phyloP scores from a whole-genome alignment of 2,888 invertebrate species.

The Lysandra coridon region DNA sequence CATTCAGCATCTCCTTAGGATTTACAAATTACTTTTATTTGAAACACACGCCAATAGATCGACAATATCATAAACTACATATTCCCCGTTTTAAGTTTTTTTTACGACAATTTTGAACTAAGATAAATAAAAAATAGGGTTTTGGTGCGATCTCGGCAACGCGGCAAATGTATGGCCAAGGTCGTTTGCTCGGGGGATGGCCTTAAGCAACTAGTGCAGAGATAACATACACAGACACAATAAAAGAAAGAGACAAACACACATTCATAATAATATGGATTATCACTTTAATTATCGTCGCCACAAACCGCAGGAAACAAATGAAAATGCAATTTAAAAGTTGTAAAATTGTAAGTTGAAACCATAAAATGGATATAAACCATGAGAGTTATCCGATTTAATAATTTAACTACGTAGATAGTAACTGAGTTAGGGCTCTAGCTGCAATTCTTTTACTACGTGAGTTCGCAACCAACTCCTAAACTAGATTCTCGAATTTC shows the following conservation, averaged over 20 bases:
- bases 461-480: constrained; percentile 33
- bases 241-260: not conserved
- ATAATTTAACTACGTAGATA: constrained; percentile 34
- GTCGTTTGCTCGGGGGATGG: no score
- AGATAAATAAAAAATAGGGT: no score
- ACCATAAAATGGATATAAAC: constrained; percentile 29
- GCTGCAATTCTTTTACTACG: constrained; percentile 35
- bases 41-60: no score
- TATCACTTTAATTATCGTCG: not conserved
- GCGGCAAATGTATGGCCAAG: no score
- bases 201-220: not conserved
- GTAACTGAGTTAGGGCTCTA: constrained; percentile 31
- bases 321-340: constrained; percentile 11
- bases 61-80: no score
- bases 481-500: constrained; percentile 33
- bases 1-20: no score
- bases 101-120: no score
- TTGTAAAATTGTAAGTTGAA: constrained; percentile 20
- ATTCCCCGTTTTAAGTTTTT: no score
- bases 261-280: not conserved
- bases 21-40: no score
- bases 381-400: constrained; percentile 32
- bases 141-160: no score
- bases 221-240: not conserved
- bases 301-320: not conserved